Base-by-base conservation (phyloP, 2,113 vertebrate genomes). In the Corythaixoides concolor region DNA sequence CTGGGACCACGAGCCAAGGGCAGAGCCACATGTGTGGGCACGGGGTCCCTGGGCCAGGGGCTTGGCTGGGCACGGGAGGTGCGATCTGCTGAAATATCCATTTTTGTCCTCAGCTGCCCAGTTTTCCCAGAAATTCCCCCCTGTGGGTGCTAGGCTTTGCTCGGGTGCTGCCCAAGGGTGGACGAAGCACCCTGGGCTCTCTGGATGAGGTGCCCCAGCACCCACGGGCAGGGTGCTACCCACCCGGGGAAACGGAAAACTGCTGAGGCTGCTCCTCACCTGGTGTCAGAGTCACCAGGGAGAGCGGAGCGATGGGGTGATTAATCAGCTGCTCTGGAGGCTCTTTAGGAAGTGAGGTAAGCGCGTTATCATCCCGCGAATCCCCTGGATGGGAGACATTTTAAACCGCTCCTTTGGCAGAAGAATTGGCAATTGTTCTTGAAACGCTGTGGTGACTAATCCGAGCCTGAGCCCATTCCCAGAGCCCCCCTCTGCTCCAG, bases 261-360 rank as follows among this genome's bases (percentile, higher is more conserved):
- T 4, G 58, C 35, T 28, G 60, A 30, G 67, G 56, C 64, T 64
- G 64, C 86, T 83, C 55, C 52, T 70, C 39, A 6, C n/a, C 50
- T 8, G 3, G 27, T 62, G 72, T 69, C 95, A 62, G 85, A 33
- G 80, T 5, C 13, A 41, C 1, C 0, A 9, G 79, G 43, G 64
- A 50, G 27, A 63, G 59, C 32, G 0, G 11, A 56, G 68, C 49
- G 85, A 85, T n/a, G 81, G 74, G 55, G 85, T 70, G 93, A 90
- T 47, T 5, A 89, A 74, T 17, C 21, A 66, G 75, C 15, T 6
- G 59, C 35, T 77, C 83, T 6, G 10, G 33, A 78, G 92, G 82
- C 79, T 59, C 67, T 52, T 66, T 3, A 58, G 92, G 95, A 95
- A 95, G 93, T 91, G 95, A 96, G 85, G 82, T 91, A 93, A 95